phyloP scores from a whole-genome alignment of 2,797 vertebrate species.

The Gephyroberyx darwinii region DNA sequence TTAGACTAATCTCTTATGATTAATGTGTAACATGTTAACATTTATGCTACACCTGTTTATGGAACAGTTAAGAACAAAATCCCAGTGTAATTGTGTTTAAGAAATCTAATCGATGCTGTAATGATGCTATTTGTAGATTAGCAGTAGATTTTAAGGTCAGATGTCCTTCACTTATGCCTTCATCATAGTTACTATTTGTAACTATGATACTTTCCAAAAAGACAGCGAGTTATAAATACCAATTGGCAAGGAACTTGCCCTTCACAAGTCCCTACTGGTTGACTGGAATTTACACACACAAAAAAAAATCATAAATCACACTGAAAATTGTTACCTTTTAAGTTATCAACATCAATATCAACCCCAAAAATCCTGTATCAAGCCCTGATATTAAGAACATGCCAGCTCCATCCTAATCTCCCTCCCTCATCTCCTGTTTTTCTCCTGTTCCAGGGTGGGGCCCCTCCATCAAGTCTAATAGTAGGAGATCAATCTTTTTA shows the following conservation, averaged over 20 bases:
- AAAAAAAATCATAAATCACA: background rate
- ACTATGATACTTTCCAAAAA: no score
- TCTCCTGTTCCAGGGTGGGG: slow-evolving; percentile 79
- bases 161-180: no score
- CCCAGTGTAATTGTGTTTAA: slow-evolving; percentile 7
- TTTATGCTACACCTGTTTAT: slow-evolving; percentile 30
- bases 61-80: slow-evolving; percentile 40
- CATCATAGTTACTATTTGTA: no score
- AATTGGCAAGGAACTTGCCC: no score
- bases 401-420: slow-evolving; percentile 24
- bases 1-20: slow-evolving; percentile 17
- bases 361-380: background rate
- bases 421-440: slow-evolving; percentile 60
- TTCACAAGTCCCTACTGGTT: background rate
- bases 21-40: slow-evolving; percentile 32
- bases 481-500: slow-evolving; percentile 92
- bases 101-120: background rate
- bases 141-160: slow-evolving; percentile 22
- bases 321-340: background rate
- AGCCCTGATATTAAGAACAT: background rate
- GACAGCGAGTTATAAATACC: no score
- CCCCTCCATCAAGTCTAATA: slow-evolving; percentile 92
- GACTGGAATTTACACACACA: slow-evolving; percentile 9
- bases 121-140: slow-evolving; percentile 27
- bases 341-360: slow-evolving; percentile 6